Evolutionary conservation across 1,140 invertebrate genomes (phyloP).

Genomic region (Homalodisca vitripennis): DNA sequence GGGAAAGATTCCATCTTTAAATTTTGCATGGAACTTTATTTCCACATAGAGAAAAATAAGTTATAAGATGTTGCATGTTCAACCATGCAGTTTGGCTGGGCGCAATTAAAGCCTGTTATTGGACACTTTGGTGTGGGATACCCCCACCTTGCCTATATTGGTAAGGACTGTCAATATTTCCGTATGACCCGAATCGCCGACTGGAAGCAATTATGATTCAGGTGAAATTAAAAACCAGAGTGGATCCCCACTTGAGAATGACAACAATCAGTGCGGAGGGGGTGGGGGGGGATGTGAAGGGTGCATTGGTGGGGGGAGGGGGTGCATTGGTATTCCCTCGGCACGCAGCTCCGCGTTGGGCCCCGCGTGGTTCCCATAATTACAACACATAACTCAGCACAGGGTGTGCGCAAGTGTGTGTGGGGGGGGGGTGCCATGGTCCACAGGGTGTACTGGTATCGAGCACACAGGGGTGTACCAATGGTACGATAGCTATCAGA

Average conservation of each 20-base stretch:
- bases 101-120: too few relatives aligned
- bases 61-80: too few relatives aligned
- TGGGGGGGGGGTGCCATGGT: neutral
- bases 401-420: neutral
- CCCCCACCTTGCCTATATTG: neutral
- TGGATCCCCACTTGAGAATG: neutral
- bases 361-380: neutral
- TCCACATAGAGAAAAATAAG: too few relatives aligned
- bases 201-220: neutral
- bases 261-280: neutral
- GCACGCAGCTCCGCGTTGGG: too few relatives aligned
- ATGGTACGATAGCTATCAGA: neutral
- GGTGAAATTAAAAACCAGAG: neutral
- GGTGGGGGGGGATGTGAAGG: neutral
- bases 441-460: neutral
- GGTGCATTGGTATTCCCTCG: constrained; percentile 8
- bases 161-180: neutral
- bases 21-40: too few relatives aligned
- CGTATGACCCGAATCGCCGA: neutral
- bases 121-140: neutral
- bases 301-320: neutral
- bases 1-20: too few relatives aligned
- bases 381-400: constrained; percentile 17
- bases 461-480: neutral
- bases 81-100: too few relatives aligned